Base-by-base conservation (phyloP, 2,113 vertebrate genomes). In the Myrmophylax atrothorax region DNA sequence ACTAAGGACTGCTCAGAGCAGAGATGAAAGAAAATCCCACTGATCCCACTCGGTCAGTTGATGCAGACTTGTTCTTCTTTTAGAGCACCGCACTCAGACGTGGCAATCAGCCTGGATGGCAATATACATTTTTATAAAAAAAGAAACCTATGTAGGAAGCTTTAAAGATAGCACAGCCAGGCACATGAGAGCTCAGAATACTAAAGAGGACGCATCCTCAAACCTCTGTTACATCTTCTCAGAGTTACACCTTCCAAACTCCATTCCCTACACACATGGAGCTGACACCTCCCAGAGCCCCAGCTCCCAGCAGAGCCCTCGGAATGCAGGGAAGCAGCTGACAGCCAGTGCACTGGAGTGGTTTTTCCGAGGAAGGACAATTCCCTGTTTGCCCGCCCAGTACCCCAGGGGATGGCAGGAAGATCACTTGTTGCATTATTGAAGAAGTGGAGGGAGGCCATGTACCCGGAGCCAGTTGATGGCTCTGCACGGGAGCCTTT, bases 141-240 rank as follows among this genome's bases (percentile, higher is more conserved):
- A 93, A 92, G 83, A 86, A 95, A 73, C n/a, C n/a, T 38, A 83
- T 64, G 93, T 93, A 93, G 91, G 94, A 84, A 96, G 92, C 68
- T 92, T 90, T 89, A 93, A 95, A 96, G 89, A 93, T 91, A 95
- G 91, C 66, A 2, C 72, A 90, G 75, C 8, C 49, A 89, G 55
- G 90, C 91, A 89, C 85, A 73, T 0, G 49, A 91, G 42, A 96
- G 66, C 74, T 80, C 72, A 60, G 37, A 87, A 90, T 81, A 92
- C 63, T 89, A 70, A 92, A 84, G 28, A 93, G 47, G 64, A 90
- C 0, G 3, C 68, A 78, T 81, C 52, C 60, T 38, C 50, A 89
- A 90, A 42, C 38, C 52, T 59, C 20, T 12, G 14, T 49, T 96
- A 33, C 4, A 3, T 40, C 40, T 93, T 47, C 50, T 52, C 49